Base-by-base conservation (phyloP, 2,888 invertebrate species). In the Graphium colonna region DNA sequence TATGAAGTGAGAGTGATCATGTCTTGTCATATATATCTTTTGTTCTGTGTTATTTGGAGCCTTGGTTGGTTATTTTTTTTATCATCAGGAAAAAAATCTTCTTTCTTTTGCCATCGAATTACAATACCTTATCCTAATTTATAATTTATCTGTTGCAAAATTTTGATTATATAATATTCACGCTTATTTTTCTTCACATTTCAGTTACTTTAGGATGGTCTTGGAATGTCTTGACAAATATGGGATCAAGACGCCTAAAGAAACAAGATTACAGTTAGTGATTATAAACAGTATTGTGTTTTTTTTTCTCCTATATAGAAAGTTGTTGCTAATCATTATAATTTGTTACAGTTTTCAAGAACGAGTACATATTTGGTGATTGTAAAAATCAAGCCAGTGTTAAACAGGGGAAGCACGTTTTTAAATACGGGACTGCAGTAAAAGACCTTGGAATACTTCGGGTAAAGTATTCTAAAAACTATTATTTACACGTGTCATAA, bases 331-430 rank as follows among this genome's bases (percentile, higher is more conserved):
- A n/a, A n/a, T n/a, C n/a, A n/a, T n/a, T n/a, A n/a, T n/a, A n/a
- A n/a, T n/a, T n/a, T 10, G 33, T 49, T 54, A 40, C 9, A 54
- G 53, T 49, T 17, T 54, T 54, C 33, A 49, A 49, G 9, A 49
- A 54, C 17, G 44, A 44, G 26, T 54, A 54, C n/a, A 21, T 28
- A 38, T 54, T 49, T 36, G 56, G 45, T 17, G 49, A 49, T 15
- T 56, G 49, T n/a, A 49, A 33, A 41, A 15, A 33, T n/a, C 15
- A 10, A 17, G 12, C 43, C 12, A 44, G 36, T 17, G 12, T n/a
- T n/a, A n/a, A n/a, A 3, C 21, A 13, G 3, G 42, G 33, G 18
- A 9, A 13, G 4, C 3, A 3, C 15, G 36, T 36, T 7, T 38
- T 42, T 12, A 42, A 36, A 36, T 36, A n/a, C 4, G 3, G 18